Percentiles rank a stretch among this genome's conserved stretches.
phyloP scores from a whole-genome alignment of 2,113 vertebrate genomes.

The Vimba vimba region DNA sequence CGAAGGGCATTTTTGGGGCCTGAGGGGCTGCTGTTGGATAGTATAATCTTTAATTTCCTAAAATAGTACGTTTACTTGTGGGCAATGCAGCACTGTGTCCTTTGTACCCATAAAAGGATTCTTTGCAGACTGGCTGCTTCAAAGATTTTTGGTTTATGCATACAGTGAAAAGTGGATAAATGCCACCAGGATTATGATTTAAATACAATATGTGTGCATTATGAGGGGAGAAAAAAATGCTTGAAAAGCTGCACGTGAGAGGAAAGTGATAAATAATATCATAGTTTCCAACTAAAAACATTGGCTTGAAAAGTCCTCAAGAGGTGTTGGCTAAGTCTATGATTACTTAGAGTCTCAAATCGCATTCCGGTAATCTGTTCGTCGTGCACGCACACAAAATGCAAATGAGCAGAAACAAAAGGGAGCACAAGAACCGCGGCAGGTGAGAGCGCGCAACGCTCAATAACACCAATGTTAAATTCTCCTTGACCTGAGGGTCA shows the following conservation, averaged over 20 bases:
- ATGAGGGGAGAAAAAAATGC: background rate
- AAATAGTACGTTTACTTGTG: constrained; percentile 28
- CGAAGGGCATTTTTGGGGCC: constrained; percentile 11
- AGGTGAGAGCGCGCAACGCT: constrained; percentile 75
- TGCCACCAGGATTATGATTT: background rate
- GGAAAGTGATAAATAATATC: constrained; percentile 22
- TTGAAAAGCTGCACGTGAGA: background rate
- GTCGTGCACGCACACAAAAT: constrained; percentile 46
- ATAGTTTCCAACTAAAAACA: constrained; percentile 45
- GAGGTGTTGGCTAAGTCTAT: background rate
- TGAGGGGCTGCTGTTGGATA: background rate
- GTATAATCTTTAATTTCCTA: constrained; percentile 14
- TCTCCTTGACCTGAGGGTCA: constrained; percentile 98
- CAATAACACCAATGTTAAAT: constrained; percentile 91
- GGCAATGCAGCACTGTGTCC: background rate
- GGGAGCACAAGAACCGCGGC: constrained; percentile 60
- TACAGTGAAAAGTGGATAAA: background rate
- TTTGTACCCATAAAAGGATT: constrained; percentile 7
- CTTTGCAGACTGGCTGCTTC: background rate
- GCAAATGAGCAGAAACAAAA: constrained; percentile 63
- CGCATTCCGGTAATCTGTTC: constrained; percentile 42
- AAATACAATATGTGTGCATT: too few species aligned
- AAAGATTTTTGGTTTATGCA: background rate
- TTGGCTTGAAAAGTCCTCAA: constrained; percentile 25
- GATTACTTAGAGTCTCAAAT: constrained; percentile 46